These are phyloP conservation scores for Labeo calbasu DNA, from an alignment of 2,797 vertebrate genomes.

Conservation along the genomic window DNA sequence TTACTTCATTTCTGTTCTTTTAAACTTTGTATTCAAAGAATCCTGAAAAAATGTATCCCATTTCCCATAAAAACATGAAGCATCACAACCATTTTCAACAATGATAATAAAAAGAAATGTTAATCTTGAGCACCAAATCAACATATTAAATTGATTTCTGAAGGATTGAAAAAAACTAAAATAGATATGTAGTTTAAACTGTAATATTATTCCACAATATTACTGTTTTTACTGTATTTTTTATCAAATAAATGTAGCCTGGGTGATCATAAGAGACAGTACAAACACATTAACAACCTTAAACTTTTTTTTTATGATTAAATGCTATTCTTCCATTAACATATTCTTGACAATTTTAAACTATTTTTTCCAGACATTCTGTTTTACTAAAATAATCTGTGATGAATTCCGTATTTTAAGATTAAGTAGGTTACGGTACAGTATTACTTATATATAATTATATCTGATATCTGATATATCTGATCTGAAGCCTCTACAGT, in stretches of 20 bases:
- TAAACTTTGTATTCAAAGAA: not conserved
- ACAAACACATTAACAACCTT: not conserved
- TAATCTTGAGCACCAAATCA: not conserved
- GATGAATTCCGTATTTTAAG: not conserved
- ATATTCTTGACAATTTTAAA: not conserved
- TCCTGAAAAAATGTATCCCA: not conserved
- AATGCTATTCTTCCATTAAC: not conserved
- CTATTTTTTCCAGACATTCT: not conserved
- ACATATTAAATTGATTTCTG: not conserved
- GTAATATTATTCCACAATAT: not conserved
- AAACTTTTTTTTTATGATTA: not conserved
- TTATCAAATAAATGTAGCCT: too few relatives aligned
- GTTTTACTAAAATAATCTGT: not conserved
- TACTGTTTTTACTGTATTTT: not conserved
- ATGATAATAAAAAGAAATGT: not conserved
- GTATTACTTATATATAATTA: not conserved
- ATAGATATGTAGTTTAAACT: not conserved
- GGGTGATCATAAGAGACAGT: too few relatives aligned
- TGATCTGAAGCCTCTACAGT: too few relatives aligned
- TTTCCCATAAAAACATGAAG: too few relatives aligned
- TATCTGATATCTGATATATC: too few relatives aligned
- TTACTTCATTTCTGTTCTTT: not conserved
- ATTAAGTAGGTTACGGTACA: not conserved
- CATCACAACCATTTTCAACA: not conserved
- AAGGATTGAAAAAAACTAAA: too few relatives aligned